phyloP scores from a whole-genome alignment of 2,113 vertebrate species.

The Microtus montanus region DNA sequence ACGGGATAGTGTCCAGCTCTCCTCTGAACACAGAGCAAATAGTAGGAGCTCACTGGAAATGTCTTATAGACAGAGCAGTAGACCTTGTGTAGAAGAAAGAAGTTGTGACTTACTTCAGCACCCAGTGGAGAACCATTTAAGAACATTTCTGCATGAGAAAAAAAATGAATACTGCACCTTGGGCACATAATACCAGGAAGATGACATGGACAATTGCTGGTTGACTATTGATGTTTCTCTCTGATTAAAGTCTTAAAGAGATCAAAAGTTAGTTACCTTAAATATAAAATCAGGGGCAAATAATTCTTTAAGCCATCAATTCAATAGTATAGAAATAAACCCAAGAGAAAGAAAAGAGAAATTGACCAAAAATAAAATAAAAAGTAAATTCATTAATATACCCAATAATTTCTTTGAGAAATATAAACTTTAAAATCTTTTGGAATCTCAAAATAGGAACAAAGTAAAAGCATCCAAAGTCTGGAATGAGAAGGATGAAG shows the following conservation, averaged over 20 bases:
- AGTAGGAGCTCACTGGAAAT: neutral
- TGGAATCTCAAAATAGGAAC: slow-evolving; percentile 11
- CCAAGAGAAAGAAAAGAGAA: neutral
- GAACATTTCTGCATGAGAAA: neutral
- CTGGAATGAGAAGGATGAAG: neutral
- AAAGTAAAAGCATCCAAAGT: neutral
- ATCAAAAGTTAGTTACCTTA: neutral
- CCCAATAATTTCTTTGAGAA: slow-evolving; percentile 28
- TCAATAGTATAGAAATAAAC: slow-evolving; percentile 14
- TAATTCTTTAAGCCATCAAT: neutral
- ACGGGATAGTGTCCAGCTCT: neutral
- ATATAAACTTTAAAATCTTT: slow-evolving; percentile 3
- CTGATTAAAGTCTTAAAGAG: neutral
- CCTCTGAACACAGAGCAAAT: neutral
- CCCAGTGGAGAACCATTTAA: neutral
- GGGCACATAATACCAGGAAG: neutral
- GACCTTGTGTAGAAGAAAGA: neutral
- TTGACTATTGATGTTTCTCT: neutral
- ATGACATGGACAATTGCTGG: neutral
- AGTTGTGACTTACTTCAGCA: neutral
- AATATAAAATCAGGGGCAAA: slow-evolving; percentile 24
- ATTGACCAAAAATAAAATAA: slow-evolving; percentile 18
- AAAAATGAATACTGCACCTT: neutral
- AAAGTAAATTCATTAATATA: neutral
- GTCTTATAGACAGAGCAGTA: neutral